A percentile compares a stretch with the other conserved stretches of the same genome.
Evolutionary conservation across 2,888 invertebrate species (phyloP).

Genomic region (Eledona agricola): DNA sequence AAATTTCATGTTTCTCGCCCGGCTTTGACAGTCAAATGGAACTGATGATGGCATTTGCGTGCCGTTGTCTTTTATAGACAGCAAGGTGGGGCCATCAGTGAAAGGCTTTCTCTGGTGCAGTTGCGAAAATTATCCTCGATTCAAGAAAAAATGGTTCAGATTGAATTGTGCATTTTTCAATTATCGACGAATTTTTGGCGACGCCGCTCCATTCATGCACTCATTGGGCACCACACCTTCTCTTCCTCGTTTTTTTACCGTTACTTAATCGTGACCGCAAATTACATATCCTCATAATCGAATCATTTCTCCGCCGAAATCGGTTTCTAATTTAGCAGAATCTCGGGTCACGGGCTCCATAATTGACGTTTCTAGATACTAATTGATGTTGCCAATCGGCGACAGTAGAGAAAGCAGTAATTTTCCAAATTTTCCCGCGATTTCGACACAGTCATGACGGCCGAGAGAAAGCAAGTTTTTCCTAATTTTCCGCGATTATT

Average conservation of each 20-base stretch:
- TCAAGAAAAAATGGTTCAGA: slow-evolving; percentile 13
- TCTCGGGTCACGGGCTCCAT: too few relatives aligned
- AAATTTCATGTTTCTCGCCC: slow-evolving; percentile 47
- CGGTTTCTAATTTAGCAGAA: too few relatives aligned
- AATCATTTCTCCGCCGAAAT: too few relatives aligned
- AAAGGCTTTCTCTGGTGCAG: slow-evolving; percentile 46
- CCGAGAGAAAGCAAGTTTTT: too few relatives aligned
- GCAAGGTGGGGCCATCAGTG: slow-evolving; percentile 52
- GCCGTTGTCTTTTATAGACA: slow-evolving; percentile 51
- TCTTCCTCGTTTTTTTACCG: slow-evolving; percentile 15
- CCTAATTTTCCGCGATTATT: slow-evolving; percentile 4
- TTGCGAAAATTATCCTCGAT: slow-evolving; percentile 19
- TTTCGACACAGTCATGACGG: slow-evolving; percentile 7
- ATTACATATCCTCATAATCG: too few relatives aligned
- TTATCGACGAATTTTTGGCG: too few relatives aligned
- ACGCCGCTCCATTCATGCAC: too few relatives aligned
- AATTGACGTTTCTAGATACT: slow-evolving; percentile 9
- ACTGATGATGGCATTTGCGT: slow-evolving; percentile 52
- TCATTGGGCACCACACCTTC: slow-evolving; percentile 5
- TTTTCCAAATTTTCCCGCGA: slow-evolving; percentile 14
- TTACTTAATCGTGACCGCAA: slow-evolving; percentile 15
- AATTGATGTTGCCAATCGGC: slow-evolving; percentile 12
- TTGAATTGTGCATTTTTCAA: too few relatives aligned
- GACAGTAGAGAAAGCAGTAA: slow-evolving; percentile 20
- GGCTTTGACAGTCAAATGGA: slow-evolving; percentile 50